Evolutionary conservation across 35 echinoderm and acorn worm species (phyloP), one percentile per base, ranked within the genome.

Genomic region (Acanthaster planci): DNA sequence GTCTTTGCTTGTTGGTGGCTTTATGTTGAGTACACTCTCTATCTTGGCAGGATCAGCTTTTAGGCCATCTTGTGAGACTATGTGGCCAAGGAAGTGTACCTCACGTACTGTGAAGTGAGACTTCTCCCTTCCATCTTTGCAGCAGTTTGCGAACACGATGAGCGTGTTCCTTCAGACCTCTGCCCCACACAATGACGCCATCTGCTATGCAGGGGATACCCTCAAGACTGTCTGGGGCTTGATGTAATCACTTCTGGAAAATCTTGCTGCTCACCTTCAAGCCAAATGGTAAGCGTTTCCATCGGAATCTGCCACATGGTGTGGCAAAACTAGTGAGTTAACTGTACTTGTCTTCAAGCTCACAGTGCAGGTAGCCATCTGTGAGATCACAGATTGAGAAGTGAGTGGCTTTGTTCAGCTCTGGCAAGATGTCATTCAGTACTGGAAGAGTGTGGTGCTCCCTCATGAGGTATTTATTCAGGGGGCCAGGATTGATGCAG

Each of bases 161-260:
- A n/a, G n/a, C n/a, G n/a, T n/a, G n/a, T n/a, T n/a, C n/a, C n/a
- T n/a, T n/a, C n/a, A n/a, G n/a, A n/a, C n/a, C n/a, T n/a, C n/a
- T n/a, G n/a, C 92, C 92, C 50, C 52, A 88, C 3, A 95, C 88
- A 19, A 95, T 78, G 34, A 91, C 88, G 58, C 88, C 93, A 77
- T 95, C 93, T 2, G 85, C 93, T 15, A 87, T 80, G 53, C 79
- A 91, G 38, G 36, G 42, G 23, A 88, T 80, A 42, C 93, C 84
- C 35, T 37, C 8, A 16, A 77, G 81, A 27, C 59, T 30, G 67
- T 51, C 42, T 7, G 87, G 19, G 19, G 84, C 88, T 83, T 91
- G 27, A 18, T 84, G 86, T 1, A 88, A 52, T n/a, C 67, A 37
- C 4, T 81, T 53, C 51, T 88, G 77, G 26, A 88, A 81, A 0